Evolutionary conservation across 2,888 invertebrate species (phyloP).

Genomic region (Sympetrum striolatum): DNA sequence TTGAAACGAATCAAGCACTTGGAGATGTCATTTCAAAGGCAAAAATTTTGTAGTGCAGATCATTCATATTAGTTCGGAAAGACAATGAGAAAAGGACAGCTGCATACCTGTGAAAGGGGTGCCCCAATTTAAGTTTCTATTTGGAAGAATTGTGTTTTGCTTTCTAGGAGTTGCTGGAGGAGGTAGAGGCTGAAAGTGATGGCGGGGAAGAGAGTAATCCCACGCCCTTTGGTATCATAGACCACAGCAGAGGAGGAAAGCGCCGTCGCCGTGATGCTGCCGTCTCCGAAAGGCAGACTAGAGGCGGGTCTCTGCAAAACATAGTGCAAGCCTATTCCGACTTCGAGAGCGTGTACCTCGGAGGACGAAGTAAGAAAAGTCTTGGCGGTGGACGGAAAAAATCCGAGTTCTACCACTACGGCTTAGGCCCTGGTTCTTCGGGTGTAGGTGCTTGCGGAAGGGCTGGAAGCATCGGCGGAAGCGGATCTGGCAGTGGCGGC

Average conservation of each 20-base stretch:
- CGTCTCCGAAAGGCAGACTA: slow-evolving; percentile 63
- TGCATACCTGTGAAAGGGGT: background rate
- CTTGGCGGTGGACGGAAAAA: slow-evolving; percentile 60
- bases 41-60: too few species aligned
- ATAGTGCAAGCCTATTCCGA: slow-evolving; percentile 61
- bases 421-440: slow-evolving; percentile 64
- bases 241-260: slow-evolving; percentile 54
- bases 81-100: too few species aligned
- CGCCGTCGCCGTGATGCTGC: slow-evolving; percentile 52
- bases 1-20: too few species aligned
- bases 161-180: slow-evolving; percentile 74
- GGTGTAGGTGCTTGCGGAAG: slow-evolving; percentile 59
- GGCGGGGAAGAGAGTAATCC: slow-evolving; percentile 61
- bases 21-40: too few species aligned
- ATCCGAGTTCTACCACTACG: slow-evolving; percentile 62
- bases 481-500: slow-evolving; percentile 59
- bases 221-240: slow-evolving; percentile 54
- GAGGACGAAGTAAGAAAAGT: slow-evolving; percentile 63
- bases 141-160: background rate
- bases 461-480: slow-evolving; percentile 64
- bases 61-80: too few species aligned
- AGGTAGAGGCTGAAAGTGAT: slow-evolving; percentile 76
- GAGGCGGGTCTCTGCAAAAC: slow-evolving; percentile 67
- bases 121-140: background rate
- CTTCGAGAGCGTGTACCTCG: slow-evolving; percentile 57